Evolutionary conservation across 2,888 invertebrate species (phyloP), one percentile per base, ranked within the genome.

Genomic region (Corythucha ciliata): DNA sequence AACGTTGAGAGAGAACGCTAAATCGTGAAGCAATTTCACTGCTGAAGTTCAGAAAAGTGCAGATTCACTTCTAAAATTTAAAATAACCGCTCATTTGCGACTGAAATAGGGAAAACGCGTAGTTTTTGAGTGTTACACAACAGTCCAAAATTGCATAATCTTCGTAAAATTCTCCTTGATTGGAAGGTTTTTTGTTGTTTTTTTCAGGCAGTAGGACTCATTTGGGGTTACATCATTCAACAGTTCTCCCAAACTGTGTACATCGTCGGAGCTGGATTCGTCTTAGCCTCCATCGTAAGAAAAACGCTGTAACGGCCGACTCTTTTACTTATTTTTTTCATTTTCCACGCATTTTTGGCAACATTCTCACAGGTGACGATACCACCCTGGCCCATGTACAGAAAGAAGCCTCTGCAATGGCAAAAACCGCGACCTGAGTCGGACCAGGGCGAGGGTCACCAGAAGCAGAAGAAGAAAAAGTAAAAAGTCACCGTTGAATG

Each of bases 381-480:
- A 62, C 93, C 93, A 22, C 92, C 93, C n/a, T 94, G 94, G 93
- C 90, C 93, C 0, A 84, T 93, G 78, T 94, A 90, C 65, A 77
- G 92, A 57, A 79, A 79, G 57, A 87, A 88, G 65, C 82, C 92
- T 2, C 71, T 94, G 4, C 82, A 82, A 57, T 94, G 94, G 94
- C 90, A 89, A 66, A 89, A 87, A 65, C 78, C 83, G 4, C 71
- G 76, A 49, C 70, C 70, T 40, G 72, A 73, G 54, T 61, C 61
- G 16, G 62, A 64, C 1, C 59, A 59, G 32, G 48, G 59, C 18
- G 62, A 61, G 33, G 37, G 58, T 22, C 61, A 63, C 4, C 57
- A 65, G 4, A 72, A 72, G 58, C 59, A 63, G 1, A 73, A 72
- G 57, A 73, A 74, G 62, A 74, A 73, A 63, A 74, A 74, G 41